These are phyloP conservation scores for Oncorhynchus tshawytscha DNA, from an alignment of 2,113 vertebrate genomes.

Conservation along the genomic window DNA sequence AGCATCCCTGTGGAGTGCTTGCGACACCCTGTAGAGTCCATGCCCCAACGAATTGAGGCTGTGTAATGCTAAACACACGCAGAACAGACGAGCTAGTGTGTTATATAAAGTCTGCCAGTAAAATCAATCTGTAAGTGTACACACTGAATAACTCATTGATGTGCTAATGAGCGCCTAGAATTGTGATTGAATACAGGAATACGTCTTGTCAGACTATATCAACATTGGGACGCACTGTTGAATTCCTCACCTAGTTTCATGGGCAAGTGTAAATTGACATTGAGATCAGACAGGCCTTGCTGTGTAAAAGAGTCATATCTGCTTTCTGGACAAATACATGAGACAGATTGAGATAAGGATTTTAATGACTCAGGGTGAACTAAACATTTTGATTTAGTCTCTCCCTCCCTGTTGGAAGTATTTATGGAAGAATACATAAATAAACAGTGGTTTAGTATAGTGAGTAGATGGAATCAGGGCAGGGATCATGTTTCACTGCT, in stretches of 20 bases:
- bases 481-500: slow-evolving; percentile 42
- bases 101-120: slow-evolving; percentile 48
- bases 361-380: too few species aligned
- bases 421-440: slow-evolving; percentile 13
- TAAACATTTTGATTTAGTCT: background rate
- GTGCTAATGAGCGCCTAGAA: slow-evolving; percentile 52
- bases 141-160: slow-evolving; percentile 54
- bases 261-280: slow-evolving; percentile 14
- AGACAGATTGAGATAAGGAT: too few species aligned
- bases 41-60: background rate
- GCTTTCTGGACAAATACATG: slow-evolving; percentile 13
- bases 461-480: slow-evolving; percentile 14
- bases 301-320: slow-evolving; percentile 16
- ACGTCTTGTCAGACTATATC: slow-evolving; percentile 33
- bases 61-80: background rate
- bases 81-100: background rate
- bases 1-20: too few species aligned
- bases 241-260: slow-evolving; percentile 14
- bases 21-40: background rate
- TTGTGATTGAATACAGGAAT: slow-evolving; percentile 30
- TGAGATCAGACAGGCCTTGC: slow-evolving; percentile 27
- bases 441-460: slow-evolving; percentile 16
- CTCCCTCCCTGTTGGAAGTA: background rate
- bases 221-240: background rate
- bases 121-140: slow-evolving; percentile 45